These are phyloP conservation scores for Synanthedon formicaeformis DNA, from an alignment of 2,888 invertebrate genomes.

Conservation along the genomic window DNA sequence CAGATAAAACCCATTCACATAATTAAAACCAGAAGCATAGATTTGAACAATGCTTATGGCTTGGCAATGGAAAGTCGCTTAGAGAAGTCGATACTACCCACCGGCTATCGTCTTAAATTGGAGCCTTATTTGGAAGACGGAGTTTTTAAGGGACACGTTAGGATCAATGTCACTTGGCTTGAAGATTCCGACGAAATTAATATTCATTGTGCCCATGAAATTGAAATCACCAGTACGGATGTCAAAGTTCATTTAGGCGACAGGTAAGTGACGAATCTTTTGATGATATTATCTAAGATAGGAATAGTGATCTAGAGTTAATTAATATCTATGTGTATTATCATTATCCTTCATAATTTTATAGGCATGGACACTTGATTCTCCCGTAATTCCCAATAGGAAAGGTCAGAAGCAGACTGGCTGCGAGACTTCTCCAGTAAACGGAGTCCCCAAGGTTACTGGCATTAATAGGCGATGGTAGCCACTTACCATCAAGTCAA, in stretches of 20 bases:
- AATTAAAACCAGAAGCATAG: conserved; percentile 72
- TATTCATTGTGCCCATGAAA: conserved; percentile 75
- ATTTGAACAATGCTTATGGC: conserved; percentile 76
- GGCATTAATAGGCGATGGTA: no score
- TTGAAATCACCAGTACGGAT: conserved; percentile 68
- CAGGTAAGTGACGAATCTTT: conserved; percentile 24
- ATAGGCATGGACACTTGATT: no score
- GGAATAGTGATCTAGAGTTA: not conserved
- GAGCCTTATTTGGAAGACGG: conserved; percentile 75
- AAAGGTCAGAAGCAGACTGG: no score
- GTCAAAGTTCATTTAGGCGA: conserved; percentile 40
- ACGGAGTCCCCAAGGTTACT: no score
- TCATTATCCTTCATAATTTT: no score
- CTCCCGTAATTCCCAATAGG: no score
- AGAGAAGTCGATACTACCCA: conserved; percentile 74
- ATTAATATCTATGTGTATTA: no score
- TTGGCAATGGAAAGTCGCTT: conserved; percentile 74
- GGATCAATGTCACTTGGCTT: conserved; percentile 77
- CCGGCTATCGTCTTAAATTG: conserved; percentile 74
- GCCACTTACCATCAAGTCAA: no score
- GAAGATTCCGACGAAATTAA: conserved; percentile 72
- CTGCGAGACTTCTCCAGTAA: no score
- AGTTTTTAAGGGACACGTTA: conserved; percentile 75
- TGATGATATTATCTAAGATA: not conserved
- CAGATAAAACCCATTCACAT: conserved; percentile 29